Conservation (phyloP, 2,113 vertebrate species). For the Amphilophus citrinellus region DNA sequence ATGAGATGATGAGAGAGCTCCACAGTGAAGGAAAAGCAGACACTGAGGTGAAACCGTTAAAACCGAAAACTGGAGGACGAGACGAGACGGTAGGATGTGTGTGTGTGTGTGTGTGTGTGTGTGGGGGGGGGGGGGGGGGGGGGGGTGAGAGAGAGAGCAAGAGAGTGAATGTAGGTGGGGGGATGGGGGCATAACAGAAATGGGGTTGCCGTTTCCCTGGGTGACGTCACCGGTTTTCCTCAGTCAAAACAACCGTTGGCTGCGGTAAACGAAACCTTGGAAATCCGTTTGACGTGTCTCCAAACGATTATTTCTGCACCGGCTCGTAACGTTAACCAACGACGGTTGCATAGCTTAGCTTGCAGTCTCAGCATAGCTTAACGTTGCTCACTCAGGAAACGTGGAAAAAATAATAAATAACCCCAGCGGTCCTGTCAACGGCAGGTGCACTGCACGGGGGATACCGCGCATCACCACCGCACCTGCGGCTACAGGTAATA, state of each 20-base stretch:
- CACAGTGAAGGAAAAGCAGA: constrained; percentile 38
- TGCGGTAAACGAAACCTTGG: constrained; percentile 61
- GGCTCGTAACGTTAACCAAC: neutral
- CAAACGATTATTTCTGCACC: neutral
- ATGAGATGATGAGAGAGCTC: constrained; percentile 58
- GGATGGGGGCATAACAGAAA: neutral
- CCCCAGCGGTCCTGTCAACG: constrained; percentile 17
- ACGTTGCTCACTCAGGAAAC: neutral
- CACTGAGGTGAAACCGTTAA: constrained; percentile 16
- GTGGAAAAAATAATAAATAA: neutral
- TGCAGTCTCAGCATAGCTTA: neutral
- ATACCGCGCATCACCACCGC: constrained; percentile 10
- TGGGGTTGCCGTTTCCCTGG: constrained; percentile 55
- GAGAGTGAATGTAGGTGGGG: neutral
- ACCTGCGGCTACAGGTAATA: constrained; percentile 73
- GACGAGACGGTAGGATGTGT: constrained; percentile 43
- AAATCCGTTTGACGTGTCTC: constrained; percentile 38
- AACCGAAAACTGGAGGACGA: constrained; percentile 19
- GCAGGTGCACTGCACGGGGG: constrained; percentile 66
- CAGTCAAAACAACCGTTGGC: constrained; percentile 82
- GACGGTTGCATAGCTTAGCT: constrained; percentile 2
- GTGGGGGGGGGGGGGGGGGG: neutral
- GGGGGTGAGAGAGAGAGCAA: neutral
- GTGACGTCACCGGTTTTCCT: constrained; percentile 87
- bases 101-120: neutral